Base-by-base conservation (phyloP, 2,888 invertebrate genomes). In the Hyppa rectilinea region DNA sequence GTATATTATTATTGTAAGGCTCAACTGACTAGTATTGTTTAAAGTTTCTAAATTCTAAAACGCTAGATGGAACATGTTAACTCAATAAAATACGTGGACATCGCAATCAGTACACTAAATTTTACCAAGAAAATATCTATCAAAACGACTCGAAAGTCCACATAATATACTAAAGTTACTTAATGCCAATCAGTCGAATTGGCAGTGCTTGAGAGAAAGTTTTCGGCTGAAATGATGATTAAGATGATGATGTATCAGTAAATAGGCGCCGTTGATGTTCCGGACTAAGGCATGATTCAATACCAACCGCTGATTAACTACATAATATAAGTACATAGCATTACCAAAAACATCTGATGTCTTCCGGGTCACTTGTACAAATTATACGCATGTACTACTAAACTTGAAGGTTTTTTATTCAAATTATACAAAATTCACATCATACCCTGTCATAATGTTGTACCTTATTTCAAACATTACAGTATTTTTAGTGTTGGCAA, bases 341-440 rank as follows among this genome's bases (percentile, higher is more conserved):
- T 77, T 78, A 87, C 86, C 86, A 70, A 75, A 81, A 65, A 72
- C 75, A 75, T 76, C 71, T 71, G 50, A 56, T 12, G 9, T 58
- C 40, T 59, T 70, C 56, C n/a, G 10, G 36, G 31, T 17, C 29
- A 36, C n/a, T 52, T 23, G 2, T 55, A 50, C 34, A 78, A 80
- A 78, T 71, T 59, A 75, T 67, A 77, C 59, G 7, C 78, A 40
- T 61, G 14, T 71, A 61, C 74, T 73, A 83, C 73, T 66, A 75
- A 71, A 71, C 55, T 78, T 77, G 75, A 85, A 83, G 83, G 80
- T 72, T 88, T 88, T 90, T 92, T 90, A 90, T 89, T 89, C 80
- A 87, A 90, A 92, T 90, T 90, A 89, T 91, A 91, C 87, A 92
- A 91, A 92, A 90, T 89, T 90, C 88, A 91, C 89, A 89, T 87